Evolutionary conservation across 2,797 vertebrate species (phyloP).

Genomic region (Sebastes diaconus): DNA sequence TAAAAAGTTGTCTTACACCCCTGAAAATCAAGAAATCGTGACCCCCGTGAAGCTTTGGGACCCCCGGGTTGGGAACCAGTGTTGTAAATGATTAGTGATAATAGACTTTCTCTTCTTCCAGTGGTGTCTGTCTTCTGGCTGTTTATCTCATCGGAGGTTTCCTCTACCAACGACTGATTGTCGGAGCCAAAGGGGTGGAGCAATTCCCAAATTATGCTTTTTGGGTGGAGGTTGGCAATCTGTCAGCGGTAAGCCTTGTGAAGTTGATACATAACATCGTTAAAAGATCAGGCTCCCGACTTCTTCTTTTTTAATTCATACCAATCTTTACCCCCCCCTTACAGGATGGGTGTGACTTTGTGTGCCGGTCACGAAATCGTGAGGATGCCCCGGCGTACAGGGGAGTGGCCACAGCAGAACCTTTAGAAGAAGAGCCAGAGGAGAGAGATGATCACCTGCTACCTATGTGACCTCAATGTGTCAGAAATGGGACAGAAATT

Average conservation of each 20-base stretch:
- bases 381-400: conserved; percentile 86
- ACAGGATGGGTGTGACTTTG: conserved; percentile 97
- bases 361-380: conserved; percentile 90
- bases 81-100: not conserved
- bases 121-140: conserved; percentile 84
- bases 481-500: conserved; percentile 34
- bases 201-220: conserved; percentile 95
- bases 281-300: not conserved
- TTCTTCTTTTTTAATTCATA: not conserved
- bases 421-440: conserved; percentile 90
- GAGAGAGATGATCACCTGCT: conserved; percentile 96
- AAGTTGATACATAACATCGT: not conserved
- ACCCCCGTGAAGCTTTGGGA: too few species aligned
- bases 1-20: too few species aligned
- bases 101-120: conserved; percentile 58
- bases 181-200: conserved; percentile 97
- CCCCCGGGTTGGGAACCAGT: too few species aligned
- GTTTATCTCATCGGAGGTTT: conserved; percentile 93
- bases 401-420: conserved; percentile 85
- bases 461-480: conserved; percentile 89
- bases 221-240: conserved; percentile 95
- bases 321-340: not conserved
- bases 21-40: too few species aligned
- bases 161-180: conserved; percentile 94
- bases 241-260: conserved; percentile 87